Percentiles rank a stretch among this genome's conserved stretches.
Evolutionary conservation across 1,140 invertebrate genomes (phyloP).

Genomic region (Anastrepha ludens): DNA sequence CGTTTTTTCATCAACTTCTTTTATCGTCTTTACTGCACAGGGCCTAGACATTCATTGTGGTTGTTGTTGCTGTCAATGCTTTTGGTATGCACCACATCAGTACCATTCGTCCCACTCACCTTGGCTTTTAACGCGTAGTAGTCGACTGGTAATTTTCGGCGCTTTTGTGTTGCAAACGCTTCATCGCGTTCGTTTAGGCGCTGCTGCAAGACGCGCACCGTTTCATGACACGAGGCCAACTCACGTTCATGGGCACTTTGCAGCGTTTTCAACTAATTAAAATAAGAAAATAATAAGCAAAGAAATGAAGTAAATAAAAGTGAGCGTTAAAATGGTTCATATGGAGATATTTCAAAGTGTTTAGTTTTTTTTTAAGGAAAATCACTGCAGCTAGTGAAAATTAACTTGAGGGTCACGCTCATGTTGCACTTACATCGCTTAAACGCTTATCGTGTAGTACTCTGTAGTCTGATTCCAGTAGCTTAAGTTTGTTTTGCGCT

Average conservation of each 20-base stretch:
- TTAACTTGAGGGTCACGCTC: background rate
- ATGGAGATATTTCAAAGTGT: background rate
- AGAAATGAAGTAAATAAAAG: background rate
- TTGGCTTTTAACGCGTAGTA: conserved; percentile 73
- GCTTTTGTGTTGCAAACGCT: conserved; percentile 67
- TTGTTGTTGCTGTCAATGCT: background rate
- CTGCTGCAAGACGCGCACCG: conserved; percentile 70
- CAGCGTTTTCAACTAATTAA: conserved; percentile 80
- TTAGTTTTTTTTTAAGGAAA: conserved; percentile 6
- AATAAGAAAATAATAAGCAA: background rate
- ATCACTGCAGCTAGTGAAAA: background rate
- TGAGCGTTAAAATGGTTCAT: background rate
- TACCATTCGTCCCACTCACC: conserved; percentile 60
- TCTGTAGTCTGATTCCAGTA: conserved; percentile 80
- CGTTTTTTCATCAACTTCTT: background rate
- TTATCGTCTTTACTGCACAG: background rate
- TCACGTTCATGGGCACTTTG: conserved; percentile 87
- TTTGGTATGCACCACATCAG: background rate
- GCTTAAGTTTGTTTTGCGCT: conserved; percentile 78
- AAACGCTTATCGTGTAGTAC: conserved; percentile 83
- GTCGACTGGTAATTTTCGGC: conserved; percentile 72
- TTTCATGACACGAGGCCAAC: conserved; percentile 75
- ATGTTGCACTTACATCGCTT: conserved; percentile 80
- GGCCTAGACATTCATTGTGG: background rate
- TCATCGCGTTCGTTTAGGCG: conserved; percentile 72